A percentile compares a stretch with the other conserved stretches of the same genome.
phyloP scores from a whole-genome alignment of 2,888 invertebrate species.

The Hecatera dysodea region DNA sequence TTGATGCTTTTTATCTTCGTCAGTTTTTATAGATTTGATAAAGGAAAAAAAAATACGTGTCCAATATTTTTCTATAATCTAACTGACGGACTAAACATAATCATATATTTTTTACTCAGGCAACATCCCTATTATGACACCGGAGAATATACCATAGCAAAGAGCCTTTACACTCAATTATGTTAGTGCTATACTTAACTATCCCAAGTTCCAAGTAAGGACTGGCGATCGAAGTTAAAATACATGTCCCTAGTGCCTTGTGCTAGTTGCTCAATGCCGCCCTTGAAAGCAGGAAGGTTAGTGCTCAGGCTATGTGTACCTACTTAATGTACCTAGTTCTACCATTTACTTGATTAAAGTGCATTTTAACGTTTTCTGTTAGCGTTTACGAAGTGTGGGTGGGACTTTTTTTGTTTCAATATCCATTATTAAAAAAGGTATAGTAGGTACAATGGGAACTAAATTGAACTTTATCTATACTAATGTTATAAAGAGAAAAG shows the following conservation, averaged over 20 bases:
- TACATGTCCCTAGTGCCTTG: constrained; percentile 48
- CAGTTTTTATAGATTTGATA: too few relatives aligned
- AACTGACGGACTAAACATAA: too few relatives aligned
- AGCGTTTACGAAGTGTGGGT: not conserved
- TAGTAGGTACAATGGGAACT: too few relatives aligned
- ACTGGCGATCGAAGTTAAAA: constrained; percentile 31
- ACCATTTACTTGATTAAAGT: constrained; percentile 46
- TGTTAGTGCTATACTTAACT: not conserved
- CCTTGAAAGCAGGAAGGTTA: constrained; percentile 47
- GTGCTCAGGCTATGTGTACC: constrained; percentile 1
- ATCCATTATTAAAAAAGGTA: too few relatives aligned
- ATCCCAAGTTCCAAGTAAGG: constrained; percentile 18
- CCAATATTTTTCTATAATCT: too few relatives aligned
- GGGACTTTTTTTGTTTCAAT: constrained; percentile 3
- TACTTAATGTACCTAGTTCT: constrained; percentile 17
- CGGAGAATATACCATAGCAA: not conserved
- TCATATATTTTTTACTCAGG: too few relatives aligned
- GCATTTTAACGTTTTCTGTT: constrained; percentile 11
- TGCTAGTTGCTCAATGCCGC: constrained; percentile 50
- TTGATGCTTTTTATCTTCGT: too few relatives aligned
- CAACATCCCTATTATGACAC: too few relatives aligned
- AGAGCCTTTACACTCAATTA: not conserved
- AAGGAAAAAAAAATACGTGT: too few relatives aligned
- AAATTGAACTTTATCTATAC: too few relatives aligned
- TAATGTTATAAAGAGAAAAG: too few relatives aligned